Evolutionary conservation across 1,140 invertebrate species (phyloP), one percentile per base, ranked within the genome.

Genomic region (Drosophila truncata): DNA sequence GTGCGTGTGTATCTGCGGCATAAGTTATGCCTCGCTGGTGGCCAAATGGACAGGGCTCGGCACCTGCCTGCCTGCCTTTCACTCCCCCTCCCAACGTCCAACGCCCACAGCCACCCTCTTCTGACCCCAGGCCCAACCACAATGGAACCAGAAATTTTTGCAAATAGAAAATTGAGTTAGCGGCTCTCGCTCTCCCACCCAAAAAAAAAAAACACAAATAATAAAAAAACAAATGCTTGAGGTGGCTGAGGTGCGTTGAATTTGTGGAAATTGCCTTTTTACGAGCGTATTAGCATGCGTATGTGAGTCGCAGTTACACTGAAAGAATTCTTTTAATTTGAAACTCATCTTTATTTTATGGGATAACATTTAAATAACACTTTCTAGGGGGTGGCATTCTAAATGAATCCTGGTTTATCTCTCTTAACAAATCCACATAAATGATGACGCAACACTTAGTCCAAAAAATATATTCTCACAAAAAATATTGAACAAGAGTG

Each of bases 201-300:
- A 11, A 14, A 35, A 29, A 55, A 46, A 20, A 23, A 46, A 44
- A 46, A 52, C 31, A 33, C 3, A 42, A 44, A 29, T 33, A 39
- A 66, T 39, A 52, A 29, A 44, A 74, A 66, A 60, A 67, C 64
- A 70, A 84, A 88, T 81, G 60, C 72, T 66, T 75, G 66, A 81
- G 71, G 67, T 80, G 78, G 76, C 58, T 61, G 70, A 88, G 82
- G 64, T 67, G 78, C 71, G 62, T 69, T 54, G 78, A 82, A 82
- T 82, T 91, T 87, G 84, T 84, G 78, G 75, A 91, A 91, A 91
- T 91, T 91, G 88, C 83, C 81, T 91, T 91, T 91, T 91, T 91
- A 91, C 88, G 88, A 91, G 81, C 72, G 71, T 82, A 91, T 91
- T 90, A 91, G 82, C 82, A 71, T 80, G 82, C 72, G 69, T 57